Conservation (phyloP, 2,797 vertebrate species). For the Allochrocebus solatus region DNA sequence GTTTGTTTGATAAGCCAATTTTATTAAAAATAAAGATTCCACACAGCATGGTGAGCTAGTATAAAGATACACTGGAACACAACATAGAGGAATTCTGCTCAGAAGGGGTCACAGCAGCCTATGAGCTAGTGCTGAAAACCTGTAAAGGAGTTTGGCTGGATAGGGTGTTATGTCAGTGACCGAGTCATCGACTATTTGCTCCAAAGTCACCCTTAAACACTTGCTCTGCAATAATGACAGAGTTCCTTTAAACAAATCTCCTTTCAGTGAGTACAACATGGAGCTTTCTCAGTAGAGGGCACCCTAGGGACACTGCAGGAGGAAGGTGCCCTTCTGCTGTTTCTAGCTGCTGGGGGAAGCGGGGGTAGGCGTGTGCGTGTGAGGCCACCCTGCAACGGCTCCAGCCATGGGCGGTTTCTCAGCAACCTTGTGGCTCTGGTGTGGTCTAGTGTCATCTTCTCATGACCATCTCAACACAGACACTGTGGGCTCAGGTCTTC, state of each 20-base stretch:
- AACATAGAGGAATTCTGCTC: not conserved
- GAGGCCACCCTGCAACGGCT: not conserved
- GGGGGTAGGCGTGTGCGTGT: not conserved
- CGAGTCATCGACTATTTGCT: not conserved
- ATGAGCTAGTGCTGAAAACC: not conserved
- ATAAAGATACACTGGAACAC: not conserved
- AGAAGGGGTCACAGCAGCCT: not conserved
- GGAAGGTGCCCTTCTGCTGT: not conserved
- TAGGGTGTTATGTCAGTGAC: accelerated
- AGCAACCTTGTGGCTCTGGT: not conserved
- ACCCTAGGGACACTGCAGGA: not conserved
- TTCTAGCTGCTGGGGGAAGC: too few relatives aligned
- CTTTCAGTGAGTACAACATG: not conserved
- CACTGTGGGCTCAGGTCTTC: not conserved
- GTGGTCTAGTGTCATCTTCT: not conserved
- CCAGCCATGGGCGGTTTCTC: not conserved
- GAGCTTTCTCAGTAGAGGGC: not conserved
- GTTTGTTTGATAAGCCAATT: not conserved
- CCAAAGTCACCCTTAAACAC: not conserved
- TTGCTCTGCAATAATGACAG: not conserved
- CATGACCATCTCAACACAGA: not conserved
- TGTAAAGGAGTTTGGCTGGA: not conserved
- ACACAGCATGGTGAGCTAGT: not conserved
- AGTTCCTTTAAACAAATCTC: not conserved
- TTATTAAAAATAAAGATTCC: not conserved